Percentiles rank a stretch among this genome's conserved stretches.
phyloP scores from a whole-genome alignment of 2,888 invertebrate species.

The Drosophila anomalipes region DNA sequence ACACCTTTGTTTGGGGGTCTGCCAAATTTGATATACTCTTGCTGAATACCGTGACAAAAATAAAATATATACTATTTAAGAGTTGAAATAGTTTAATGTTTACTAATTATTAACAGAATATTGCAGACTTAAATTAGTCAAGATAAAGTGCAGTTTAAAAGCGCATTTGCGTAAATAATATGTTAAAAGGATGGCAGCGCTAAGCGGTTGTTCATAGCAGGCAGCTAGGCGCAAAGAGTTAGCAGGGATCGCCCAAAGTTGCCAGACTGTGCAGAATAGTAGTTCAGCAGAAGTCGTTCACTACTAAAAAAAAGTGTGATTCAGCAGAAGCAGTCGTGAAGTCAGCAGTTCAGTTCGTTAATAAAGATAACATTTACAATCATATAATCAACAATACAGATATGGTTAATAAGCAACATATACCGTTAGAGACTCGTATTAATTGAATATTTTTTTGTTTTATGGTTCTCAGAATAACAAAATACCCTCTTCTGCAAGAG shows the following conservation, averaged over 20 bases:
- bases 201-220: neutral
- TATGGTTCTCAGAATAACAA: neutral
- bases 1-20: neutral
- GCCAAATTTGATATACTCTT: constrained; percentile 2
- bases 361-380: neutral
- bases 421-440: neutral
- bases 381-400: neutral
- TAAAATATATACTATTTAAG: neutral
- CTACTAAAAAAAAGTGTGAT: neutral
- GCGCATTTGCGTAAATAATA: neutral
- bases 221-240: neutral
- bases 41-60: neutral
- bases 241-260: neutral
- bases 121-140: neutral
- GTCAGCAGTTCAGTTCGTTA: neutral
- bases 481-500: neutral
- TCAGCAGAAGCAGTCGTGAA: neutral
- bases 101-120: neutral
- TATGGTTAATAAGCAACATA: neutral
- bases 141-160: neutral
- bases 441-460: neutral
- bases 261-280: neutral
- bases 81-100: neutral
- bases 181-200: neutral
- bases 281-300: neutral